Conservation (phyloP, 2,797 vertebrate species). For the Sebastes diaconus region DNA sequence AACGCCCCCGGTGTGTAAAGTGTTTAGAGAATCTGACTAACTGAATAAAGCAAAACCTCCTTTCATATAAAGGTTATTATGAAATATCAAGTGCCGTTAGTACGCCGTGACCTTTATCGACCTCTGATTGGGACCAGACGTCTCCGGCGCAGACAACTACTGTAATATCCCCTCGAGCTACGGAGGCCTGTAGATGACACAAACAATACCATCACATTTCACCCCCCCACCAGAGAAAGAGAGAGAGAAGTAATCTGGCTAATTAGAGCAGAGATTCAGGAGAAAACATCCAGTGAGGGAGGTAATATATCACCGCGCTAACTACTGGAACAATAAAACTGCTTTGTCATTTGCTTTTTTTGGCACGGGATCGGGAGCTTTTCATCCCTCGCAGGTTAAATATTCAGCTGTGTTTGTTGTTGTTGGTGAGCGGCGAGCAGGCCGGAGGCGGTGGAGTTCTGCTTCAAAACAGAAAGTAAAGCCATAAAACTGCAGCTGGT, state of each 20-base stretch:
- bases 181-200: constrained; percentile 48
- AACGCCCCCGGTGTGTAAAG: no score
- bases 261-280: constrained; percentile 63
- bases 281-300: constrained; percentile 25
- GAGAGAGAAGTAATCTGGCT: constrained; percentile 61
- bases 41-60: background rate
- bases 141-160: constrained; percentile 12
- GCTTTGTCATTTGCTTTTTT: constrained; percentile 66
- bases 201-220: constrained; percentile 58
- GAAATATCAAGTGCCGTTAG: constrained; percentile 16
- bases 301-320: constrained; percentile 61
- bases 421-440: constrained; percentile 6
- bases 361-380: constrained; percentile 45
- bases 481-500: constrained; percentile 38
- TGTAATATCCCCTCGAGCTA: constrained; percentile 18
- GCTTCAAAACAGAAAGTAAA: constrained; percentile 29
- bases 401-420: constrained; percentile 50
- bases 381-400: constrained; percentile 53
- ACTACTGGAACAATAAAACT: constrained; percentile 66
- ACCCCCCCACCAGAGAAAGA: constrained; percentile 25
- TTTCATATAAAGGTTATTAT: constrained; percentile 17
- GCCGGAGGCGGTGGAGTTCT: background rate
- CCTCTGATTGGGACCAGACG: constrained; percentile 16
- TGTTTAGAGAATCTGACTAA: background rate
- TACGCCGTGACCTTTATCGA: constrained; percentile 14